Conservation (phyloP, 37 sponge, comb jelly and placozoan genomes). For the Ianthella basta region DNA sequence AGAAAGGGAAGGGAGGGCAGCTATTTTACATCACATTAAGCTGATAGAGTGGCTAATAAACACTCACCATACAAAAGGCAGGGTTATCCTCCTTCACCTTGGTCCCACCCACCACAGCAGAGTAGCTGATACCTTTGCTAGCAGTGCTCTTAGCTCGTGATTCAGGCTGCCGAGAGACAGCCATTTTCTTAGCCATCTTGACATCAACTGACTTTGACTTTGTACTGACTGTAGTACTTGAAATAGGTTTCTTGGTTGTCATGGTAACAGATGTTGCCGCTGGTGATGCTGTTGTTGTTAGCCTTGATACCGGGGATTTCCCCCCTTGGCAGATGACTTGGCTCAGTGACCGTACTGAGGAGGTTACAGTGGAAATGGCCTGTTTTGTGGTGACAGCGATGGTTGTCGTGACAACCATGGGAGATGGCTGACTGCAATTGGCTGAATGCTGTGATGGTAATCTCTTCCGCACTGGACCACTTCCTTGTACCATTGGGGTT, state of each 20-base stretch:
- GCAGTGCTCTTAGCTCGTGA: background rate
- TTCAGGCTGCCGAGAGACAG: background rate
- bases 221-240: background rate
- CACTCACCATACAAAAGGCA: conserved; percentile 12
- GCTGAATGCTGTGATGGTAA: too few relatives aligned
- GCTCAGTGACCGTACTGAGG: background rate
- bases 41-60: background rate
- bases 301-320: background rate
- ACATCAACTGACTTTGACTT: background rate
- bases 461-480: too few relatives aligned
- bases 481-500: too few relatives aligned
- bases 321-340: background rate
- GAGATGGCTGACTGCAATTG: too few relatives aligned
- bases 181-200: background rate
- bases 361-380: background rate
- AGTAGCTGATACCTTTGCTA: conserved; percentile 14
- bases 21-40: background rate
- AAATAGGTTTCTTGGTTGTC: conserved; percentile 26
- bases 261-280: conserved; percentile 24
- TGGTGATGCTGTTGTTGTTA: background rate
- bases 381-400: background rate
- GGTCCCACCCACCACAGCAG: conserved; percentile 32
- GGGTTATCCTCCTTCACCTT: conserved; percentile 17
- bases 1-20: background rate
- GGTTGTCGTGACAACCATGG: background rate